Conservation (phyloP, 53 echinoderm and acorn worm genomes). For the Actinopyga echinites region DNA sequence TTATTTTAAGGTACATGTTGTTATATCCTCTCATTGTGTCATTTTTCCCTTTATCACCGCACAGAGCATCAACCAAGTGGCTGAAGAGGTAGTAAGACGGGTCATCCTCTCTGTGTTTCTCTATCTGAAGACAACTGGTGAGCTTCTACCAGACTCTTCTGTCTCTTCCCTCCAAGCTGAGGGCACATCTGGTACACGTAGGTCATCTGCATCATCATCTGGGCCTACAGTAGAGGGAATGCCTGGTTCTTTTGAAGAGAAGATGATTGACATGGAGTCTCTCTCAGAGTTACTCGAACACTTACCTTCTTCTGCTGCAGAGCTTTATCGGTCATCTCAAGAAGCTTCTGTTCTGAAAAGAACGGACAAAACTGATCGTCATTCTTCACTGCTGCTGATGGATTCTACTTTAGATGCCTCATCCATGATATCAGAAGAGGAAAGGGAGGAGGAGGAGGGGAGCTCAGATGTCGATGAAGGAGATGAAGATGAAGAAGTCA, state of each 20-base stretch:
- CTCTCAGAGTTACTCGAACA: background rate
- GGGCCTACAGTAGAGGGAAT: background rate
- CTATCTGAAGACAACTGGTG: conserved; percentile 22
- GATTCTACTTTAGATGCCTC: no score
- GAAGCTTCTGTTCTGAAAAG: no score
- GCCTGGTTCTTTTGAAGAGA: background rate
- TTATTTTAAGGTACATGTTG: no score
- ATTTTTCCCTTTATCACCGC: background rate
- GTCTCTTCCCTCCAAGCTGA: conserved; percentile 25
- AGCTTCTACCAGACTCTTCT: background rate
- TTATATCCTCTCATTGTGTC: no score
- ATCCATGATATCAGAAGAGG: no score
- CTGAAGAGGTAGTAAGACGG: conserved; percentile 4
- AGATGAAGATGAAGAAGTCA: conserved; percentile 56
- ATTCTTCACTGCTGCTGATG: no score
- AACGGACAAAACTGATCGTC: no score
- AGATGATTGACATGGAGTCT: background rate
- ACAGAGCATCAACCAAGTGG: background rate
- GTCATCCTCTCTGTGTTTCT: background rate
- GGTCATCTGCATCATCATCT: background rate
- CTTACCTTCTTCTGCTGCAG: conserved; percentile 11
- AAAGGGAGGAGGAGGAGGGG: conserved; percentile 42
- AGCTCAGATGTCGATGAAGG: conserved; percentile 45
- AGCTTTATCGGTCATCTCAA: background rate
- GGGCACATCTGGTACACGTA: conserved; percentile 3